Percentiles rank a stretch among this genome's conserved stretches.
These are phyloP conservation scores for Petrocephalus schoutedeni DNA, from an alignment of 2,797 vertebrate genomes.

Conservation along the genomic window DNA sequence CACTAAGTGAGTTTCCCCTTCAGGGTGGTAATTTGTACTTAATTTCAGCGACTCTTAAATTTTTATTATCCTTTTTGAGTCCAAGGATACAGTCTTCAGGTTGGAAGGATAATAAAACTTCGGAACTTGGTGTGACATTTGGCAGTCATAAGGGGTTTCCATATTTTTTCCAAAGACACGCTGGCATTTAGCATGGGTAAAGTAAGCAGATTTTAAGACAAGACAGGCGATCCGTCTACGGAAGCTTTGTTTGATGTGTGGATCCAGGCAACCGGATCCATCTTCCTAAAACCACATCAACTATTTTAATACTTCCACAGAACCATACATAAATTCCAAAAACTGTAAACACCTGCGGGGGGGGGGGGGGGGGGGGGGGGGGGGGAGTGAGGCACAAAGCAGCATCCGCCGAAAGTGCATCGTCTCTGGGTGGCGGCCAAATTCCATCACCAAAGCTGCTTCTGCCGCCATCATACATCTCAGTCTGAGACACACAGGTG, in stretches of 20 bases:
- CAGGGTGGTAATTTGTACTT: not conserved
- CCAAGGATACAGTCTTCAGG: not conserved
- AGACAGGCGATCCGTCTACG: not conserved
- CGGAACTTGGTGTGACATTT: not conserved
- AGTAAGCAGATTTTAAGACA: not conserved
- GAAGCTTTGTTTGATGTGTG: not conserved
- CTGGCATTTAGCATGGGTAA: not conserved
- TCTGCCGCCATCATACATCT: not conserved
- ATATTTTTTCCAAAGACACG: not conserved
- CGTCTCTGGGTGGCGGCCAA: not conserved
- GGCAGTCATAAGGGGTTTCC: not conserved
- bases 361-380: too few relatives aligned
- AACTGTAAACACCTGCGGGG: not conserved
- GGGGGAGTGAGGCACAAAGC: too few relatives aligned
- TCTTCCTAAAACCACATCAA: conserved; percentile 10
- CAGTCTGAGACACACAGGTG: not conserved
- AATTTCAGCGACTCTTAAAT: not conserved
- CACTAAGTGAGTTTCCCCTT: not conserved
- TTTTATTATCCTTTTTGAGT: not conserved
- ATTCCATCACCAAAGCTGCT: not conserved
- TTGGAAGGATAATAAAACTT: not conserved
- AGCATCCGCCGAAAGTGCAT: not conserved
- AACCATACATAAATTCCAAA: not conserved
- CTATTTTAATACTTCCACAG: conserved; percentile 6
- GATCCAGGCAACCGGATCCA: not conserved